Evolutionary conservation across 1,140 invertebrate species (phyloP).

Genomic region (Laupala kohalensis): DNA sequence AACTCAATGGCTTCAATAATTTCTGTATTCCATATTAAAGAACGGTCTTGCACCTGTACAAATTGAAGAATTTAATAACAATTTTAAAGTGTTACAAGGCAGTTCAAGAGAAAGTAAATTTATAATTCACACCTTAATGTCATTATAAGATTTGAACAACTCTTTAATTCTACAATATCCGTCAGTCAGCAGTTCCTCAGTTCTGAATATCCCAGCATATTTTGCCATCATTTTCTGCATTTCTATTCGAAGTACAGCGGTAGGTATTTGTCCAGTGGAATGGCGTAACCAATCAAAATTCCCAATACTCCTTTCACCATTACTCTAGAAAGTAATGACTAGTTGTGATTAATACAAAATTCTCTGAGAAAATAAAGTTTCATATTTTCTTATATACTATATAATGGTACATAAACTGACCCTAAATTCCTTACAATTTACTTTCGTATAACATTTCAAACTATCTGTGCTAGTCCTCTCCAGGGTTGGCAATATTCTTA

Average conservation of each 20-base stretch:
- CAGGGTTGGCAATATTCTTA: no score
- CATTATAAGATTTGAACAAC: conserved; percentile 39
- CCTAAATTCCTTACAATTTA: no score
- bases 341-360: no score
- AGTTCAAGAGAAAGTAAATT: no score
- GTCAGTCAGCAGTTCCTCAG: conserved; percentile 50
- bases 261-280: conserved; percentile 44
- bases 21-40: conserved; percentile 74
- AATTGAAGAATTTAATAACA: conserved; percentile 12
- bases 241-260: conserved; percentile 49
- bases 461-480: no score
- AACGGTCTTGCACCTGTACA: conserved; percentile 46
- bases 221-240: conserved; percentile 74
- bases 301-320: conserved; percentile 52
- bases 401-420: no score
- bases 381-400: no score
- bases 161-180: conserved; percentile 47
- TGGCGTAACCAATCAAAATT: conserved; percentile 52
- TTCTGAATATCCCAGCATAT: conserved; percentile 68
- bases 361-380: no score
- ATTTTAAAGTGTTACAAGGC: neutral
- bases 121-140: conserved; percentile 33
- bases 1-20: conserved; percentile 73
- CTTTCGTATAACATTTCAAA: no score
- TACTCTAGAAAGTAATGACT: conserved; percentile 39